These are phyloP conservation scores for Chloropsis cyanopogon DNA, from an alignment of 2,113 vertebrate species.

Conservation along the genomic window DNA sequence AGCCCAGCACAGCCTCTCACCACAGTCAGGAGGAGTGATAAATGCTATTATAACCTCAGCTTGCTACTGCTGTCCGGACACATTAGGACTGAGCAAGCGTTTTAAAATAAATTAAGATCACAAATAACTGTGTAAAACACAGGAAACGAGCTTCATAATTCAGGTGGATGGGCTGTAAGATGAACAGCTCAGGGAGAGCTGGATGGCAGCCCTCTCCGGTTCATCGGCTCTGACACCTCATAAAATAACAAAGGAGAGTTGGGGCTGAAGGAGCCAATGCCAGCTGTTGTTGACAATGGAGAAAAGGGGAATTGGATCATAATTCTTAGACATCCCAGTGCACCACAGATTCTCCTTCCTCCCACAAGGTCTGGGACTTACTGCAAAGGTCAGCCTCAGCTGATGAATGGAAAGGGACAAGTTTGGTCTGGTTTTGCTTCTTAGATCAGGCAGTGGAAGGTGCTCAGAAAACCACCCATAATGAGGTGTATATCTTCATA, in stretches of 20 bases:
- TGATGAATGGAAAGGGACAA: not conserved
- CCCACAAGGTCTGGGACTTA: not conserved
- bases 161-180: conserved; percentile 48
- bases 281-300: not conserved
- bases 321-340: not conserved
- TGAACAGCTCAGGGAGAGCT: conserved; percentile 29
- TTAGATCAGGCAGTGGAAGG: not conserved
- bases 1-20: conserved; percentile 38
- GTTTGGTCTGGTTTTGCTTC: not conserved
- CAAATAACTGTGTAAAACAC: conserved; percentile 63
- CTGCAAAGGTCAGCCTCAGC: not conserved
- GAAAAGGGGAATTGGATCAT: not conserved
- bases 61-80: conserved; percentile 1
- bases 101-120: conserved; percentile 67
- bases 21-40: conserved; percentile 45
- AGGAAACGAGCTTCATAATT: conserved; percentile 53
- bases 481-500: not conserved
- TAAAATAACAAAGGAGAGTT: conserved; percentile 32
- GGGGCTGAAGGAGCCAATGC: not conserved
- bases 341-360: not conserved
- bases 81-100: conserved; percentile 57
- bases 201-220: not conserved
- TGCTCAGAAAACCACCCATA: not conserved
- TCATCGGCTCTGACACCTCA: conserved; percentile 20
- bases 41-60: conserved; percentile 59